A percentile compares a stretch with the other conserved stretches of the same genome.
phyloP scores from a whole-genome alignment of 2,888 invertebrate genomes.

The Aphidius colemani region DNA sequence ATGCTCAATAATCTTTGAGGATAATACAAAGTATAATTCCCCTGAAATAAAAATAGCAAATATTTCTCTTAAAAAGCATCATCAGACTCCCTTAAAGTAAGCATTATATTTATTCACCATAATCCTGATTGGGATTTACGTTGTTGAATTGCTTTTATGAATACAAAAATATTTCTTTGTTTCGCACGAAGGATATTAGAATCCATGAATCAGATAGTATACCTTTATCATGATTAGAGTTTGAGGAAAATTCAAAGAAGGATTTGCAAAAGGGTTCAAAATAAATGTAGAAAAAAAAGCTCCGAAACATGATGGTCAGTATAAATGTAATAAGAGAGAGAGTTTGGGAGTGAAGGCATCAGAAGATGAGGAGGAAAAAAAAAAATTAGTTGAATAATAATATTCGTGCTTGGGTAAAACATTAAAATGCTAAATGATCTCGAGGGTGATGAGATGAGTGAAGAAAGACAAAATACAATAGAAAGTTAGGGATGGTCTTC shows the following conservation, averaged over 20 bases:
- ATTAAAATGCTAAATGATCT: conserved; percentile 53
- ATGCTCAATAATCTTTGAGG: no score
- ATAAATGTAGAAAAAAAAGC: neutral
- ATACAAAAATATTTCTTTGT: conserved; percentile 44
- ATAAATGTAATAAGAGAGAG: conserved; percentile 16
- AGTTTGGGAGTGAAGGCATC: conserved; percentile 13
- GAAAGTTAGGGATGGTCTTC: neutral
- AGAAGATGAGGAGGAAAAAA: conserved; percentile 25
- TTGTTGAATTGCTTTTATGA: conserved; percentile 42
- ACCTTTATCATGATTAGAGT: conserved; percentile 13
- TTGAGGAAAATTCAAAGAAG: no score
- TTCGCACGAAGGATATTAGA: conserved; percentile 37
- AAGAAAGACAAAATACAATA: no score
- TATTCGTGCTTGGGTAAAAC: conserved; percentile 20
- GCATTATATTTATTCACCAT: conserved; percentile 47
- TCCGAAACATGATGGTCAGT: conserved; percentile 1
- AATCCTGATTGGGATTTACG: conserved; percentile 52
- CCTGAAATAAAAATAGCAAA: conserved; percentile 11
- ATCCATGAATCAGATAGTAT: conserved; percentile 16
- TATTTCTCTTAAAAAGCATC: conserved; percentile 13
- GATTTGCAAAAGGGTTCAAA: conserved; percentile 8
- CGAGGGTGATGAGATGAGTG: conserved; percentile 25
- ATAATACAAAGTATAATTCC: no score
- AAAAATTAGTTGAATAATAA: no score
- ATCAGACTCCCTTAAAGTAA: conserved; percentile 32